Evolutionary conservation across 2,888 invertebrate species (phyloP), one percentile per base, ranked within the genome.

Genomic region (Gymnoscelis rufifasciata): DNA sequence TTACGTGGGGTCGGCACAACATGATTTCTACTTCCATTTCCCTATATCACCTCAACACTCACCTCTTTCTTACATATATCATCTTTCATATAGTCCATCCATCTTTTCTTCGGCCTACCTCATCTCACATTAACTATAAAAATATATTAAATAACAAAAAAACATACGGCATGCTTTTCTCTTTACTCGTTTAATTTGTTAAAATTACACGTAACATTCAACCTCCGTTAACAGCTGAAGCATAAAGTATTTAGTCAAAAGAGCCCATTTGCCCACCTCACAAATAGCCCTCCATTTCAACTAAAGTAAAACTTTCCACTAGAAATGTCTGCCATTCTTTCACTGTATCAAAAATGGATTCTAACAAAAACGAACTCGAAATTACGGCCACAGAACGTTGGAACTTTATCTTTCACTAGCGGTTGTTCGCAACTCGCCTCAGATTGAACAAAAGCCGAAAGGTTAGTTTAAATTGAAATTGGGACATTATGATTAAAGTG

Each of bases 381-480:
- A 38, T 41, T 19, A 31, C 30, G 13, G 23, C 29, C 7, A 42
- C 41, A 27, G 10, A 37, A 37, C 42, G 31, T 13, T 19, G 23
- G 15, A 47, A 43, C 38, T 47, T 47, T 43, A 47, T 38, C 38
- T 47, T 47, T 43, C 38, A 38, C 38, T 43, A 36, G 41, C 28
- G 15, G 45, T 28, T 35, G 33, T 40, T 28, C 24, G 33, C 31
- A 51, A 54, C 42, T 54, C 43, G 24, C 38, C 10, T 30, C 35
- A 14, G 48, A 45, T 41, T 26, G 28, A 47, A 49, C 46, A 43
- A 47, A 54, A 51, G 28, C 11, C 39, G 11, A 33, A 33, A 39
- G 27, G 31, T 38, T 28, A 10, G 19, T 10, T 3, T n/a, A 33
- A n/a, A n/a, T n/a, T n/a, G n/a, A n/a, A 26, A 36, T 36, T 14